Evolutionary conservation across 2,888 invertebrate genomes (phyloP), one percentile per base, ranked within the genome.

Genomic region (Drosophila fulvimacula): DNA sequence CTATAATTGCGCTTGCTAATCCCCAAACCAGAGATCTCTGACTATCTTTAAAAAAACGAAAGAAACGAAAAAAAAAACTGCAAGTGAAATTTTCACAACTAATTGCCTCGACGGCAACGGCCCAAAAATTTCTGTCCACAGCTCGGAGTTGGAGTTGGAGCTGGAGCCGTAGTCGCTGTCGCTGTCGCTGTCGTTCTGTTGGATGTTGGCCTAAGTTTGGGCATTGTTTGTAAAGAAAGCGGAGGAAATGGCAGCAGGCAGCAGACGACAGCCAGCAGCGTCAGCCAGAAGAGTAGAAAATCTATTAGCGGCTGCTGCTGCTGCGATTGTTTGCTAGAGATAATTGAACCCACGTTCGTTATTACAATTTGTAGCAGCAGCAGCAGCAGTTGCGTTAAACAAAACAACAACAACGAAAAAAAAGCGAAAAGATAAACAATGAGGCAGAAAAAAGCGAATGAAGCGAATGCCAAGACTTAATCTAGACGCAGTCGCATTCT

Each of bases 291-390:
- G 46, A 46, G 82, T 77, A 81, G 84, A 82, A 88, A 85, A 89
- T 88, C 89, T 89, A 89, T 89, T 85, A 85, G 86, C 46, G 5
- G 80, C 71, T 71, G 79, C 84, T 30, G 30, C 71, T 74, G 73
- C 48, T 60, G 76, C 84, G 83, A 86, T 88, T 83, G 83, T 79
- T 84, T 84, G 82, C 71, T 69, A 63, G 89, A 79, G 89, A 84
- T 86, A 89, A 89, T 86, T 86, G 88, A 89, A 85, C 86, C 88
- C 85, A 89, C 85, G 89, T 88, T 89, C 85, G 82, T 85, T 85
- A 86, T 82, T 79, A 79, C 86, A 85, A 86, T 88, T 88, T 89
- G 81, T 68, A 75, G 69, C 72, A 77, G 69, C 69, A 30, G 27
- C 27, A 7, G 27, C 5, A 1, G 27, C 27, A 6, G 27, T 7